These are phyloP conservation scores for Montipora sp. DNA, from an alignment of 64 coral and sea anemone genomes.

Conservation along the genomic window DNA sequence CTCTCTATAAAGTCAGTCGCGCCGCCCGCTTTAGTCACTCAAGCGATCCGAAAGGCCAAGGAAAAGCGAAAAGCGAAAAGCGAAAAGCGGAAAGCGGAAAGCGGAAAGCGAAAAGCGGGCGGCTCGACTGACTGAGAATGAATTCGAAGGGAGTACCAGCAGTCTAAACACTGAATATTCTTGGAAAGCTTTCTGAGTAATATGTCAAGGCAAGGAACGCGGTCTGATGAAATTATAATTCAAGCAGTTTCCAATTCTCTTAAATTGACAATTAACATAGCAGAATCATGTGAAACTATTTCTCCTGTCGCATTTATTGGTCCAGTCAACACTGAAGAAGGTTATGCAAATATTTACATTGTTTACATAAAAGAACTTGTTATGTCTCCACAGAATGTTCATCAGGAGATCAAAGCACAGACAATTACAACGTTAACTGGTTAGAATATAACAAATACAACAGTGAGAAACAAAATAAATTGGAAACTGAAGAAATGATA, in stretches of 20 bases:
- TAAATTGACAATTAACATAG: slow-evolving; percentile 58
- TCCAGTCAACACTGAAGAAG: background rate
- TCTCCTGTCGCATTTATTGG: slow-evolving; percentile 5
- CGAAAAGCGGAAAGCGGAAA: no score
- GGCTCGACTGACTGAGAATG: no score
- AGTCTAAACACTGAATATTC: background rate
- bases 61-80: no score
- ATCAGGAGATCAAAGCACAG: slow-evolving; percentile 41
- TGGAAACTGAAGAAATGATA: no score
- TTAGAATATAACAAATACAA: no score
- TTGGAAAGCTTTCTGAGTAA: slow-evolving; percentile 36
- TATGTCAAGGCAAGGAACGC: slow-evolving; percentile 57
- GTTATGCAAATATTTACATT: slow-evolving; percentile 17
- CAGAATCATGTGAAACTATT: slow-evolving; percentile 34
- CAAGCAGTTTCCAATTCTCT: slow-evolving; percentile 69
- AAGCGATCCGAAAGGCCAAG: no score
- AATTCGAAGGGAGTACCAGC: no score
- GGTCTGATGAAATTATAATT: slow-evolving; percentile 52
- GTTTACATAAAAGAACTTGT: slow-evolving; percentile 28
- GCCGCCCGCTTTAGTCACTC: no score
- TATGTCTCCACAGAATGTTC: background rate
- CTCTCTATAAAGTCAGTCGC: background rate
- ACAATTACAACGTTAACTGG: background rate
- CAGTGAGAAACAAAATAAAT: no score
- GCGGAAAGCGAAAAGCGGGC: no score